phyloP scores from a whole-genome alignment of 2,888 invertebrate genomes.

The Cenopis cana region DNA sequence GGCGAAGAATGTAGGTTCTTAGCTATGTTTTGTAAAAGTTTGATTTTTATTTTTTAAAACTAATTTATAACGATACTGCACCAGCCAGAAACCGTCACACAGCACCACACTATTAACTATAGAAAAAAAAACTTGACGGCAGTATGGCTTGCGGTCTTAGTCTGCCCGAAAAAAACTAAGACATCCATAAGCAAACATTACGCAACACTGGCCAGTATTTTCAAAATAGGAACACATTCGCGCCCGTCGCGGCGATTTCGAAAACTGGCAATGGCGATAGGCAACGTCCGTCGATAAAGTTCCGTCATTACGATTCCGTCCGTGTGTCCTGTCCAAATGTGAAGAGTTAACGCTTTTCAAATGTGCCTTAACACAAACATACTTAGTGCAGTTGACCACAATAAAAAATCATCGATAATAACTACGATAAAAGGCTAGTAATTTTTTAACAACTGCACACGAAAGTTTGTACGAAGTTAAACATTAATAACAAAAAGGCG shows the following conservation, averaged over 20 bases:
- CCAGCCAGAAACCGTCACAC: not conserved
- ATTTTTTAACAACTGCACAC: constrained; percentile 5
- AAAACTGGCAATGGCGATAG: constrained; percentile 54
- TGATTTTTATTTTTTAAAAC: not conserved
- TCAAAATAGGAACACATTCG: constrained; percentile 59
- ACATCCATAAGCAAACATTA: constrained; percentile 48
- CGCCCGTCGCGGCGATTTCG: constrained; percentile 62
- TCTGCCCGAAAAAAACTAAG: constrained; percentile 14
- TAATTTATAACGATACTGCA: not conserved
- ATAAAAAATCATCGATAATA: constrained; percentile 5
- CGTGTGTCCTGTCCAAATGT: constrained; percentile 55
- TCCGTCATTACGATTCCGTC: constrained; percentile 64
- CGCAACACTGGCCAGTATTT: constrained; percentile 56
- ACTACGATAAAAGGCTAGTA: not conserved
- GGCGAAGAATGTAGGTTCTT: too few relatives aligned
- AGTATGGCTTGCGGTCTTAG: not conserved
- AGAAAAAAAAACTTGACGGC: constrained; percentile 2
- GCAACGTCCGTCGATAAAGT: constrained; percentile 59
- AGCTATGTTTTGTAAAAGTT: too few relatives aligned
- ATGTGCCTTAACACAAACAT: constrained; percentile 36
- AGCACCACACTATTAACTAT: constrained; percentile 2
- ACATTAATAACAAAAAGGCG: constrained; percentile 1
- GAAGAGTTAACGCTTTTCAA: constrained; percentile 41
- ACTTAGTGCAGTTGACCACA: not conserved
- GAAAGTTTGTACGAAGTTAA: constrained; percentile 7